Conservation (phyloP, 2,797 vertebrate species). For the Microctenopoma lineatum region DNA sequence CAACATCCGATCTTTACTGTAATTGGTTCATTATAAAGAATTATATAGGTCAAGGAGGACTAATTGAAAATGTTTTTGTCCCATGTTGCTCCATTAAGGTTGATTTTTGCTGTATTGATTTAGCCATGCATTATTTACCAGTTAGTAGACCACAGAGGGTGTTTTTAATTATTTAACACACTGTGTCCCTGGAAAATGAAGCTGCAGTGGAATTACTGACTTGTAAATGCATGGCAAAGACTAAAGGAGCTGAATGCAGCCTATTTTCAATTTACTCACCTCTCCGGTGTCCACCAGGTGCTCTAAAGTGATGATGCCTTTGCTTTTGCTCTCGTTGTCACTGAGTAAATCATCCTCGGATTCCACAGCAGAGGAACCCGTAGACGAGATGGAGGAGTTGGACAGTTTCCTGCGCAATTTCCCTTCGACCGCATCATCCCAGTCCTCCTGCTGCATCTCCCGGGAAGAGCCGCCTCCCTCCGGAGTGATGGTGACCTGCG, state of each 20-base stretch:
- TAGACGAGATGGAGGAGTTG: constrained; percentile 95
- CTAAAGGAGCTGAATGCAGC: neutral
- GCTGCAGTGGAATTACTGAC: neutral
- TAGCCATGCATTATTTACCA: neutral
- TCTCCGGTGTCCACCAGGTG: constrained; percentile 86
- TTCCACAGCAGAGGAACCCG: constrained; percentile 91
- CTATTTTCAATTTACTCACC: constrained; percentile 74
- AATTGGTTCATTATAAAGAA: constrained; percentile 7
- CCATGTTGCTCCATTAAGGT: neutral
- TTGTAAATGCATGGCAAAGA: neutral
- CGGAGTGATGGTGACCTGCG: constrained; percentile 93
- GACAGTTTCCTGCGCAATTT: constrained; percentile 88
- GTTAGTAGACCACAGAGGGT: neutral
- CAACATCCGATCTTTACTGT: constrained; percentile 30
- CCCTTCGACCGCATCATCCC: constrained; percentile 75
- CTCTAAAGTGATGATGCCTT: constrained; percentile 93
- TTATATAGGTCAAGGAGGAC: neutral
- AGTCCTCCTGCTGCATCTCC: constrained; percentile 83
- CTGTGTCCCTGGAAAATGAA: neutral
- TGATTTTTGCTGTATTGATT: neutral
- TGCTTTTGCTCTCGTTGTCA: constrained; percentile 93
- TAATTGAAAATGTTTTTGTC: neutral
- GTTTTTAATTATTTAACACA: neutral
- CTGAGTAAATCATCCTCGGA: constrained; percentile 96
- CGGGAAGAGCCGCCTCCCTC: constrained; percentile 82